These are phyloP conservation scores for Lasiommata megera DNA, from an alignment of 2,888 invertebrate genomes.

Conservation along the genomic window DNA sequence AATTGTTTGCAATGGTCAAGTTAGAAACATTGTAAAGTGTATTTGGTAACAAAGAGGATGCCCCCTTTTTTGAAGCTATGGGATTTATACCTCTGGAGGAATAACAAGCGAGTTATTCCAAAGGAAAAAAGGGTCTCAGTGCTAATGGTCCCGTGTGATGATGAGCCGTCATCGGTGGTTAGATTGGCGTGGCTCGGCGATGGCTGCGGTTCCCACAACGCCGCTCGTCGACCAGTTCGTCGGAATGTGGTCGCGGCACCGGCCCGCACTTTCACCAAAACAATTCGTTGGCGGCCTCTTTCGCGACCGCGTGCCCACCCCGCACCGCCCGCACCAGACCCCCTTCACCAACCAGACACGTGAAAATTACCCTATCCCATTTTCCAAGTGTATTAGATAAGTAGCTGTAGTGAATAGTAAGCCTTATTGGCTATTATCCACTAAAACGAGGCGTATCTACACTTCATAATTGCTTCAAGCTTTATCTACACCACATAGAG, in stretches of 20 bases:
- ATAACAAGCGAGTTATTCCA: too few species aligned
- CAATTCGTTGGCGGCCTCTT: slow-evolving; percentile 81
- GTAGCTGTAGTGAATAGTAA: too few species aligned
- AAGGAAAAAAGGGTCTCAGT: slow-evolving; percentile 36
- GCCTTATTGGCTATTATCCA: too few species aligned
- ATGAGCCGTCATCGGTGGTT: slow-evolving; percentile 45
- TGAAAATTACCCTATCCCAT: slow-evolving; percentile 49
- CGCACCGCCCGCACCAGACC: slow-evolving; percentile 45
- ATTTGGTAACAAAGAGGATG: too few species aligned
- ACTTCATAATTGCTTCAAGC: too few species aligned
- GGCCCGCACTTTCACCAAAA: slow-evolving; percentile 82
- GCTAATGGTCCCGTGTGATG: slow-evolving; percentile 43
- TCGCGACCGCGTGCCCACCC: slow-evolving; percentile 69
- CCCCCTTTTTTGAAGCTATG: too few species aligned
- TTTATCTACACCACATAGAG: too few species aligned
- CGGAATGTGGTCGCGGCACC: slow-evolving; percentile 80
- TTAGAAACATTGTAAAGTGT: too few species aligned
- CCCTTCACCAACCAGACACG: slow-evolving; percentile 51
- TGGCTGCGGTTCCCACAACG: slow-evolving; percentile 81
- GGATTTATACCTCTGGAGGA: too few species aligned
- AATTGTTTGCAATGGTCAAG: too few species aligned
- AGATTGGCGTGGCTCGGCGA: slow-evolving; percentile 62
- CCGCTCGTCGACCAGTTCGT: slow-evolving; percentile 77
- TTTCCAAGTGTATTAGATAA: neutral
- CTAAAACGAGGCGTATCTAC: too few species aligned